A percentile compares a stretch with the other conserved stretches of the same genome.
These are phyloP conservation scores for Didymodactylos carnosus DNA, from an alignment of 2,888 invertebrate species.

Conservation along the genomic window DNA sequence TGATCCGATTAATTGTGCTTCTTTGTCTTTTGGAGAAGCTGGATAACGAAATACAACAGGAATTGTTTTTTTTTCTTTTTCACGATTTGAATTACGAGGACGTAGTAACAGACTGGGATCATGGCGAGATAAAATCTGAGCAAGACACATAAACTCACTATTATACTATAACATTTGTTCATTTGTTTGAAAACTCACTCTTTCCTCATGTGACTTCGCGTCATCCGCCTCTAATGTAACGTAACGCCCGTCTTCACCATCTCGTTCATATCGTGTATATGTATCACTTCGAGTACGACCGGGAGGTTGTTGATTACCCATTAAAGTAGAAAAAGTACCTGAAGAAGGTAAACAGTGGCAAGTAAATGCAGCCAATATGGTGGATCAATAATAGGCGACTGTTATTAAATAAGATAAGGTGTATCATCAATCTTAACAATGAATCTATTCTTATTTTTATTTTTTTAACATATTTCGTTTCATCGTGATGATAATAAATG, in stretches of 20 bases:
- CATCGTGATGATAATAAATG: no score
- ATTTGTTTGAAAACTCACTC: neutral
- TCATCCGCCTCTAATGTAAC: neutral
- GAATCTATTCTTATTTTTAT: no score
- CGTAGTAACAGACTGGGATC: neutral
- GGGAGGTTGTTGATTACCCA: neutral
- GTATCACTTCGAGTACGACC: neutral
- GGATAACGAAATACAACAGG: constrained; percentile 13
- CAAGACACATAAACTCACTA: neutral
- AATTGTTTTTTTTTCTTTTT: constrained; percentile 1
- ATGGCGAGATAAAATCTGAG: neutral
- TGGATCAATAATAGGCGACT: no score
- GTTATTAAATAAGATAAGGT: no score
- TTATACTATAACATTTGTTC: neutral
- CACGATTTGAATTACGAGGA: neutral
- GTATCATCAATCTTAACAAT: no score
- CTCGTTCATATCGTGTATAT: neutral
- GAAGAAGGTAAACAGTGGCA: no score
- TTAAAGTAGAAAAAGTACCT: no score
- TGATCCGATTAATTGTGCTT: constrained; percentile 7
- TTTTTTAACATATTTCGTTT: no score
- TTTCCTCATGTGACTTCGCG: neutral
- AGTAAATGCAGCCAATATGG: no score
- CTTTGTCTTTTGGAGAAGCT: constrained; percentile 7
- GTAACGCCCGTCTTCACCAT: neutral